Evolutionary conservation across 2,888 invertebrate species (phyloP).

Genomic region (Stenurella melanura): DNA sequence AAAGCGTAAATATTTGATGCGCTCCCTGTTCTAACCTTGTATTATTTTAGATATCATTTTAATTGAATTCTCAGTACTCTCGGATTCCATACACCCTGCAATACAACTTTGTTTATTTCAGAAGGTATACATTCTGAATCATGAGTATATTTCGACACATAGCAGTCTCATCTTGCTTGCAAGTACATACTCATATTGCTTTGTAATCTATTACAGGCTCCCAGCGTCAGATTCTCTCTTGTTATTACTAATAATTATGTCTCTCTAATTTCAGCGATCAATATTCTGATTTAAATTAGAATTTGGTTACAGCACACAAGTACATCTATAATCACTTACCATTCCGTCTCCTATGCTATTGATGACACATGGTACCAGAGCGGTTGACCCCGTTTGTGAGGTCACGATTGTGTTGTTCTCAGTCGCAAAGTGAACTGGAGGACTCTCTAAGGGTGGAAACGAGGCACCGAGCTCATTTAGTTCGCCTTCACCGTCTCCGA

Average conservation of each 20-base stretch:
- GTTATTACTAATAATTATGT: conserved; percentile 5
- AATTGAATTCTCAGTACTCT: too few relatives aligned
- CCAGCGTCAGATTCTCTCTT: neutral
- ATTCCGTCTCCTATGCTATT: conserved; percentile 91
- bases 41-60: too few relatives aligned
- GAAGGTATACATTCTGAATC: too few relatives aligned
- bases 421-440: conserved; percentile 87
- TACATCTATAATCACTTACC: conserved; percentile 78
- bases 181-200: neutral
- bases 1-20: too few relatives aligned
- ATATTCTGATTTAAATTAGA: neutral
- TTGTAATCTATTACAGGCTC: neutral
- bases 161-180: neutral
- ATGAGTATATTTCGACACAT: too few relatives aligned
- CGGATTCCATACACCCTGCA: too few relatives aligned
- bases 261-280: conserved; percentile 9
- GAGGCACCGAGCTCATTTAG: conserved; percentile 70
- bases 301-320: neutral
- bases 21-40: too few relatives aligned
- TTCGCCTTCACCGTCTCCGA: conserved; percentile 66
- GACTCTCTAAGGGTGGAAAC: conserved; percentile 71
- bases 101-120: too few relatives aligned
- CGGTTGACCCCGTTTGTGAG: conserved; percentile 90
- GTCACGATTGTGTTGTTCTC: conserved; percentile 88
- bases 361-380: conserved; percentile 88